These are phyloP conservation scores for Cheilosia pagana DNA, from an alignment of 2,888 invertebrate species.

Conservation along the genomic window DNA sequence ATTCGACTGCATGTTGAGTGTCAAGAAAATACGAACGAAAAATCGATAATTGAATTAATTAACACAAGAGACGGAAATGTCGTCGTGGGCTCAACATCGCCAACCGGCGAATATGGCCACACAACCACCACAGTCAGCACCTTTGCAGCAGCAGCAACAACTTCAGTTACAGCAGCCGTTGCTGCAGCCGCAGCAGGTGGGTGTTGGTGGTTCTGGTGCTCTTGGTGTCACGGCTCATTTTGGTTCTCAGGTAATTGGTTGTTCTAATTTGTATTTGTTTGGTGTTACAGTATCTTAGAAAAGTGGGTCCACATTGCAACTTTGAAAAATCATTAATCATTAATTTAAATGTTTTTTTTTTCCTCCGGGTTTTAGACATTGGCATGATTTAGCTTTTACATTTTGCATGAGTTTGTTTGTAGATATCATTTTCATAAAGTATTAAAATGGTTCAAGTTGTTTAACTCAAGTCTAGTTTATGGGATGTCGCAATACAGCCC, in stretches of 20 bases:
- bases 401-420: no score
- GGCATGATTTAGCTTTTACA: no score
- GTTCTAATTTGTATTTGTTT: slow-evolving; percentile 12
- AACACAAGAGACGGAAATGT: slow-evolving; percentile 40
- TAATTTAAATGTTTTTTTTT: no score
- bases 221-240: slow-evolving; percentile 41
- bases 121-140: slow-evolving; percentile 29
- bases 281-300: neutral
- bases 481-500: no score
- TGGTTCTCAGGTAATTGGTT: slow-evolving; percentile 56
- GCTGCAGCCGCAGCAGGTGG: slow-evolving; percentile 50
- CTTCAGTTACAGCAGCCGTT: slow-evolving; percentile 29
- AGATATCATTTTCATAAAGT: no score
- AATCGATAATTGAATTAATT: slow-evolving; percentile 66
- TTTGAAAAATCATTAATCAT: neutral
- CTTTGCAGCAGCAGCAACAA: slow-evolving; percentile 36
- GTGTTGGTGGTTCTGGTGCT: slow-evolving; percentile 38
- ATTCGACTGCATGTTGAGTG: slow-evolving; percentile 27
- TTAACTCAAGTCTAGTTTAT: no score
- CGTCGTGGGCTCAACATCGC: slow-evolving; percentile 53
- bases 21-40: slow-evolving; percentile 36
- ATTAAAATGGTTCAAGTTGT: no score
- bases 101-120: slow-evolving; percentile 50
- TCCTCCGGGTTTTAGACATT: no score
- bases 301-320: neutral